phyloP scores from a whole-genome alignment of 2,797 vertebrate species.

The Cuniculus paca region DNA sequence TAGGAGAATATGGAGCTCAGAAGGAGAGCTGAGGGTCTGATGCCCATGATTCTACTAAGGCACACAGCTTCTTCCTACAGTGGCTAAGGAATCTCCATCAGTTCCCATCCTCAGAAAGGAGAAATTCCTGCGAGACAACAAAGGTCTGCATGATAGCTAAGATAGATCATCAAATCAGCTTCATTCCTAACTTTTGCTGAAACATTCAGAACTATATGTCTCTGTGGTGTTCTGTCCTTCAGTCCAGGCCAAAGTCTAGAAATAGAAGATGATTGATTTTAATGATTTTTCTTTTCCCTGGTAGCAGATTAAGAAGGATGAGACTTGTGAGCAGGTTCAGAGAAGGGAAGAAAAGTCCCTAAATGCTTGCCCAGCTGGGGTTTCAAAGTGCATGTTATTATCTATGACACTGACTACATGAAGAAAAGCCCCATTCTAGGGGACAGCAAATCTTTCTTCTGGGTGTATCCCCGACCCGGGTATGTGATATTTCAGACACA shows the following conservation, averaged over 20 bases:
- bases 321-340: not conserved
- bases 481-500: not conserved
- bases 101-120: not conserved
- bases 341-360: slow-evolving; percentile 40
- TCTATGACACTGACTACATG: slow-evolving; percentile 69
- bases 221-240: not conserved
- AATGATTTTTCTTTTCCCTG: not conserved
- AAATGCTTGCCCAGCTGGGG: not conserved
- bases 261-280: not conserved
- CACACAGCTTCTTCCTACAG: not conserved
- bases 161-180: not conserved
- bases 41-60: not conserved
- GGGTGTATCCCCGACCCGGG: accelerated
- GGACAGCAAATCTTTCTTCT: not conserved
- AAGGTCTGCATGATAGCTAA: not conserved
- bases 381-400: accelerated
- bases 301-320: not conserved
- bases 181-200: not conserved
- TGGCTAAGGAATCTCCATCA: not conserved
- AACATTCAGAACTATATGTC: not conserved
- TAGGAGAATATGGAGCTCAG: not conserved
- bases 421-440: not conserved
- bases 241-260: not conserved
- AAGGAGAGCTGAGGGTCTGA: not conserved
- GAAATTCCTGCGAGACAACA: not conserved